Evolutionary conservation across 1,140 invertebrate genomes (phyloP).

Genomic region (Acromyrmex charruanus): DNA sequence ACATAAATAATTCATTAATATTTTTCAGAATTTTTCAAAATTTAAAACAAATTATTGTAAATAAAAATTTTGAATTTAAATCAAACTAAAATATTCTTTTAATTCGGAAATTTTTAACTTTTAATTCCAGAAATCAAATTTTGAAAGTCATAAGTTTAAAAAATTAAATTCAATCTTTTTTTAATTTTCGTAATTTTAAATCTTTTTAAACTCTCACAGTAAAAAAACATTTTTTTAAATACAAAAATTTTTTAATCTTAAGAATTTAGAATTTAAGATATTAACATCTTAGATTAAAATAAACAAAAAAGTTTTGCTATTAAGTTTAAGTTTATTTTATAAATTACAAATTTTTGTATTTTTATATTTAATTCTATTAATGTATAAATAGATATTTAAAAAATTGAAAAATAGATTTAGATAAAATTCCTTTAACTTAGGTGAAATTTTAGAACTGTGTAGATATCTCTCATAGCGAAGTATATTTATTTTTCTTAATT

Average conservation of each 20-base stretch:
- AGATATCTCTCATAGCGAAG: background rate
- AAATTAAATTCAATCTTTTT: too few relatives aligned
- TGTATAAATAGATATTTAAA: background rate
- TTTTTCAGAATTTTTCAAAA: background rate
- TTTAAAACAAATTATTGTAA: slow-evolving; percentile 1
- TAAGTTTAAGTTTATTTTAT: too few relatives aligned
- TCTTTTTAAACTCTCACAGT: too few relatives aligned
- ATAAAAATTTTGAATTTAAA: background rate
- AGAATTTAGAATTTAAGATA: too few relatives aligned
- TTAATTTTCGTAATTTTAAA: background rate
- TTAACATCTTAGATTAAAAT: too few relatives aligned
- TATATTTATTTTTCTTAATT: background rate
- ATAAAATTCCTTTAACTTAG: background rate
- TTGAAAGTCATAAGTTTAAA: background rate
- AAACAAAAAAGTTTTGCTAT: too few relatives aligned
- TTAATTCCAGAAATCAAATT: background rate
- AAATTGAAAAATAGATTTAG: background rate
- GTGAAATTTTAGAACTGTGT: background rate
- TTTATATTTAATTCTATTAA: background rate
- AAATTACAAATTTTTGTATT: too few relatives aligned
- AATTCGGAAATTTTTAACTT: background rate
- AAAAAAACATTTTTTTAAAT: too few relatives aligned
- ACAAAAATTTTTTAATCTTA: too few relatives aligned
- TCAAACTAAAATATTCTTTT: background rate
- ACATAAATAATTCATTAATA: background rate